These are phyloP conservation scores for Vombatus ursinus DNA, from an alignment of 2,113 vertebrate genomes.

Conservation along the genomic window DNA sequence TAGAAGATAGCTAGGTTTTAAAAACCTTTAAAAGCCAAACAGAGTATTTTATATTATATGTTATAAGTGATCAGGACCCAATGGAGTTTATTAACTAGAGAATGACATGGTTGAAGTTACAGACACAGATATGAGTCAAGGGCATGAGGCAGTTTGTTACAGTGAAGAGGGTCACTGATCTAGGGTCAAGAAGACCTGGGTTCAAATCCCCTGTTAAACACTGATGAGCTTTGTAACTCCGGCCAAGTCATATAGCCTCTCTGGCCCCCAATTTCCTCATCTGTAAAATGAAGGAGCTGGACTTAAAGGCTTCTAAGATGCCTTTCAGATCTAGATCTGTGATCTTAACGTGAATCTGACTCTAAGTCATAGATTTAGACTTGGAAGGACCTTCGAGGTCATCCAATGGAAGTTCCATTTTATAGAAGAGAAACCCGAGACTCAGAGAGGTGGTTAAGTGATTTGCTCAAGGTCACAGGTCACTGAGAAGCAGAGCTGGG, in stretches of 20 bases:
- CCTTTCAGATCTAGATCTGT: neutral
- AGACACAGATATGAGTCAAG: neutral
- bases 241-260: neutral
- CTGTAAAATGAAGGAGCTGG: neutral
- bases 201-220: neutral
- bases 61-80: neutral
- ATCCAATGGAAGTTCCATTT: neutral
- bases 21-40: neutral
- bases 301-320: neutral
- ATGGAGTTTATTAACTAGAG: neutral
- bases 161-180: neutral
- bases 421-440: neutral
- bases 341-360: neutral
- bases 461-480: neutral
- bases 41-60: neutral
- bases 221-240: neutral
- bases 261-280: neutral
- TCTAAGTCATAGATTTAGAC: neutral
- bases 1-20: neutral
- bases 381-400: neutral
- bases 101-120: neutral
- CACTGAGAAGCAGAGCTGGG: neutral
- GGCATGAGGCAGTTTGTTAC: neutral
- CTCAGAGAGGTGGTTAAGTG: neutral
- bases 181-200: neutral